Percentiles rank a stretch among this genome's conserved stretches.
These are phyloP conservation scores for Psettodes erumei DNA, from an alignment of 2,113 vertebrate genomes.

Conservation along the genomic window DNA sequence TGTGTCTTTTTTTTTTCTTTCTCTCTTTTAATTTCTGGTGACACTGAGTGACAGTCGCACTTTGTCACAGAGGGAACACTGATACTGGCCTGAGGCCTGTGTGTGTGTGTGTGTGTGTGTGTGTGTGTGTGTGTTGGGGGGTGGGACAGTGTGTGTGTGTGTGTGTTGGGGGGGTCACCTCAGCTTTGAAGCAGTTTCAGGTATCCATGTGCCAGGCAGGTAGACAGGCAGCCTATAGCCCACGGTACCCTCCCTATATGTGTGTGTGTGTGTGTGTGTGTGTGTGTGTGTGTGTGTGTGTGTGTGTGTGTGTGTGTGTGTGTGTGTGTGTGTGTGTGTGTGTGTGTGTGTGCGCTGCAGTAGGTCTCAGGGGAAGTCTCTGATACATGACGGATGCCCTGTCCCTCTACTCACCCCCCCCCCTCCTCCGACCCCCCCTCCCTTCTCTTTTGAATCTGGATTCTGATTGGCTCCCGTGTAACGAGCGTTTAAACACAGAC, in stretches of 20 bases:
- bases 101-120: slow-evolving; percentile 13
- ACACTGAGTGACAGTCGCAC: slow-evolving; percentile 44
- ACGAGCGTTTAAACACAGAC: slow-evolving; percentile 20
- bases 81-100: slow-evolving; percentile 39
- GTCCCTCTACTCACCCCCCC: slow-evolving; percentile 6
- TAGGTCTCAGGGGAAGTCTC: slow-evolving; percentile 39
- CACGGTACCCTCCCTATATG: slow-evolving; percentile 15
- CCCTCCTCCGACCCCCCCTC: no score
- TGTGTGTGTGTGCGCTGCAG: background rate
- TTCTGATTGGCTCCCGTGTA: slow-evolving; percentile 2
- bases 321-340: slow-evolving; percentile 33
- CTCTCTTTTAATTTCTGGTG: background rate
- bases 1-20: no score
- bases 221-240: slow-evolving; percentile 64
- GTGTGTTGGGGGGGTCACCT: slow-evolving; percentile 8
- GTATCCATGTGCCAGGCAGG: slow-evolving; percentile 67
- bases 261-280: slow-evolving; percentile 16
- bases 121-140: background rate
- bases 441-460: no score
- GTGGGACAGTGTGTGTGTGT: background rate
- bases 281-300: slow-evolving; percentile 29
- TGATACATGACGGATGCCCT: slow-evolving; percentile 47
- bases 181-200: slow-evolving; percentile 74
- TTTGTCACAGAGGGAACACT: slow-evolving; percentile 37
- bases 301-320: slow-evolving; percentile 20